Evolutionary conservation across 23 tunicate genomes (phyloP), one percentile per base, ranked within the genome.

Genomic region (Pegea sp.): DNA sequence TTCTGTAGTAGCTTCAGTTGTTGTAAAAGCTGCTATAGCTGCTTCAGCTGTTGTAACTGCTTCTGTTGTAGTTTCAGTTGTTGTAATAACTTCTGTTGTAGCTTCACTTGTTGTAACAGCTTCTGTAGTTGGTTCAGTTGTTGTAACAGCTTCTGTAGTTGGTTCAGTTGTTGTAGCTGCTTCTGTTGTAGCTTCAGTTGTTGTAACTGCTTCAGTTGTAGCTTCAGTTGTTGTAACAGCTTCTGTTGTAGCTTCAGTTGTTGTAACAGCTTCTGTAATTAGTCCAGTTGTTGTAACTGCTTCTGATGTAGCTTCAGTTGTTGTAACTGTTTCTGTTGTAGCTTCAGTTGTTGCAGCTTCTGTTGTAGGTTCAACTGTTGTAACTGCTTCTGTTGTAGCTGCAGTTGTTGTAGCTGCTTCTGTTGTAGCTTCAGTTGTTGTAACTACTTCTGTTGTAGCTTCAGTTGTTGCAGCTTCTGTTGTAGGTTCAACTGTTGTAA

Each of bases 131-230:
- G 16, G 11, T 38, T 38, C 46, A 8, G 46, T 38, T 8, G 46
- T 38, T 38, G 46, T 38, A 38, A 38, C 46, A 38, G 46, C 46
- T 16, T 38, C 46, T 11, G 46, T 38, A 8, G 46, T 38, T 38
- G 46, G 46, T 38, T 38, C 46, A 11, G 11, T 11, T 8, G 46
- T 38, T 8, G 46, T 38, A 38, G 16, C 46, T 8, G 46, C 46
- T 16, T 38, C 46, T 11, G 46, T 38, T 38, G 46, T 38, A 8
- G 46, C 13, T 38, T 38, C 46, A 11, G 11, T 11, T 8, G 46
- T 38, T 8, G 46, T 38, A 38, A 38, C 46, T 8, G 46, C 46
- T 16, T 38, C 46, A 16, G 46, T 38, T 38, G 46, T 38, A 8
- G 46, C 13, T 38, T 38, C 46, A 11, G 11, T 11, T 8, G 46